Conservation (phyloP, 1,140 invertebrate genomes). For the Cardiocondyla obscurior region DNA sequence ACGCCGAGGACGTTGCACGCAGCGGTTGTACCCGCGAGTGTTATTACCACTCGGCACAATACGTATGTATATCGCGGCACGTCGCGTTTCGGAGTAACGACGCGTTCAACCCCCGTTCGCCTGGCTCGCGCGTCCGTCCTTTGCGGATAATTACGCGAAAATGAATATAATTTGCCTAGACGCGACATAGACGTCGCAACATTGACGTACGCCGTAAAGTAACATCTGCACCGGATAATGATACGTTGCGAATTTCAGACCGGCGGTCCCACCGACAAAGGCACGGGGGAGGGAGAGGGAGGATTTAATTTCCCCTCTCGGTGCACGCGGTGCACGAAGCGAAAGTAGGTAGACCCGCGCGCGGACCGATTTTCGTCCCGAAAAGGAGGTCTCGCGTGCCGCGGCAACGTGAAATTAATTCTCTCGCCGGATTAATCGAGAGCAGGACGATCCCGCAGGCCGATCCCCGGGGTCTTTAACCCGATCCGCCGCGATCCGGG, state of each 20-base stretch:
- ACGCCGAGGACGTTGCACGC: too few species aligned
- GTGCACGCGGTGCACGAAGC: not conserved
- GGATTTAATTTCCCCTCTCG: not conserved
- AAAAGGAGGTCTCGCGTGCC: not conserved
- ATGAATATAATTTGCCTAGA: conserved; percentile 37
- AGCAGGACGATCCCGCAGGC: not conserved
- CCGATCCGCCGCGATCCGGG: conserved; percentile 29
- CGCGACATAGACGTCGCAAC: not conserved
- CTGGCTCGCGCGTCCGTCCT: not conserved
- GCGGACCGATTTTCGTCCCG: conserved; percentile 27
- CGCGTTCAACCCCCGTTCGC: not conserved
- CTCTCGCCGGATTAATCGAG: conserved; percentile 22
- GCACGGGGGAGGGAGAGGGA: not conserved
- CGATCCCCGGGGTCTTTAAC: conserved; percentile 67
- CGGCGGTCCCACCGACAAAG: not conserved
- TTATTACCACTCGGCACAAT: conserved; percentile 22
- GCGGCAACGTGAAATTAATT: conserved; percentile 47
- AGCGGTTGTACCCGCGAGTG: not conserved
- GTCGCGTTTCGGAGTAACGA: conserved; percentile 17
- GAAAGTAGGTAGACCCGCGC: not conserved
- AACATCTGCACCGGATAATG: conserved; percentile 15
- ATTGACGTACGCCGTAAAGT: not conserved
- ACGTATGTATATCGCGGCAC: conserved; percentile 12
- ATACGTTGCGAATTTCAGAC: conserved; percentile 6
- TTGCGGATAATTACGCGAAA: conserved; percentile 33